phyloP scores from a whole-genome alignment of 2,888 invertebrate genomes.

The Icerya purchasi region DNA sequence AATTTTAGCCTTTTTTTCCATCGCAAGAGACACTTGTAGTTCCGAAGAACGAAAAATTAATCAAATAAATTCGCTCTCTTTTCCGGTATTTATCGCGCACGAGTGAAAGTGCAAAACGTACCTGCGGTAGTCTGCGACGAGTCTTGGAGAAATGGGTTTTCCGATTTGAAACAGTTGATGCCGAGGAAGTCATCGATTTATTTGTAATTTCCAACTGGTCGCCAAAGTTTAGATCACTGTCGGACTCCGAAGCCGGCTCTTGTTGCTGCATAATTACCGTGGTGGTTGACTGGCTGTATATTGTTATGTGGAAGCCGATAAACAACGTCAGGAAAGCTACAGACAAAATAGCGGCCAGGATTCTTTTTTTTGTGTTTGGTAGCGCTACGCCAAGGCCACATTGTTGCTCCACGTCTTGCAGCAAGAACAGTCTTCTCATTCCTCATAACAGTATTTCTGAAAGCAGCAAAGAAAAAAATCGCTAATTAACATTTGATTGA shows the following conservation, averaged over 20 bases:
- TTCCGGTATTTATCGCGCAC: no score
- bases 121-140: conserved; percentile 39
- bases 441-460: conserved; percentile 11
- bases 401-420: conserved; percentile 9
- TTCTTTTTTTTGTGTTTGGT: conserved; percentile 2
- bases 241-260: conserved; percentile 11
- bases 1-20: no score
- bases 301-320: conserved; percentile 16
- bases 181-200: not conserved
- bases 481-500: no score
- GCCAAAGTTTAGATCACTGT: conserved; percentile 23
- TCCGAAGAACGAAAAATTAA: no score
- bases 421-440: conserved; percentile 9
- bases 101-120: no score
- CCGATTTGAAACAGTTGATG: conserved; percentile 12
- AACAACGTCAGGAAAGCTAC: conserved; percentile 15
- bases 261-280: conserved; percentile 14
- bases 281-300: conserved; percentile 16
- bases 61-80: no score
- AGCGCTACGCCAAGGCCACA: conserved; percentile 9
- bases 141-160: conserved; percentile 39
- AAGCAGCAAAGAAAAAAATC: no score
- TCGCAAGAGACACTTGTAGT: no score
- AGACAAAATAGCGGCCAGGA: conserved; percentile 6
- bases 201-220: not conserved